phyloP scores from a whole-genome alignment of 2,113 vertebrate genomes.

The Coptodon rendalli region DNA sequence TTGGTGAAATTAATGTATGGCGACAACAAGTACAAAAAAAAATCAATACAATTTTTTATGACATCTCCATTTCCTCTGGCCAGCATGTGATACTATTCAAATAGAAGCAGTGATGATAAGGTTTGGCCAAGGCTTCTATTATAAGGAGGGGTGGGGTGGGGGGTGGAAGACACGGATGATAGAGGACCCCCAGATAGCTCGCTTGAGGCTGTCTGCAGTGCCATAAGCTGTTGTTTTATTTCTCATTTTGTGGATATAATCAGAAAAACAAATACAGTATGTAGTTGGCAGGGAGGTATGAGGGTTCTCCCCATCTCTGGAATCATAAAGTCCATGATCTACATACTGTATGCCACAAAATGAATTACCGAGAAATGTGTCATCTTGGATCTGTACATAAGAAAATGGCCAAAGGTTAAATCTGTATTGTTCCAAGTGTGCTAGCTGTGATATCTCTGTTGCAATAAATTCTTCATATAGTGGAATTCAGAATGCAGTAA shows the following conservation, averaged over 20 bases:
- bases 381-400: not conserved
- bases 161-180: constrained; percentile 22
- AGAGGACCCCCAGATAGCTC: constrained; percentile 45
- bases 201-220: constrained; percentile 42
- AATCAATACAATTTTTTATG: constrained; percentile 49
- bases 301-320: constrained; percentile 22
- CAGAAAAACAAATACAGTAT: constrained; percentile 48
- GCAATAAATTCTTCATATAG: not conserved
- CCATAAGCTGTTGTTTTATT: constrained; percentile 64
- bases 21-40: constrained; percentile 36
- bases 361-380: constrained; percentile 14
- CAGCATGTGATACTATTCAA: constrained; percentile 46
- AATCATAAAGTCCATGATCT: constrained; percentile 5
- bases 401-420: constrained; percentile 15
- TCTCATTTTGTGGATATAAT: constrained; percentile 53
- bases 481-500: not conserved
- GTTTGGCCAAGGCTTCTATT: constrained; percentile 36
- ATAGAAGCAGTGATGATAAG: constrained; percentile 46
- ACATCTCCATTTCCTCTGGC: constrained; percentile 35
- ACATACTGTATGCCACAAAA: not conserved
- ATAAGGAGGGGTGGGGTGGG: constrained; percentile 1
- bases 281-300: constrained; percentile 31
- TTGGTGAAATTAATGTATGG: constrained; percentile 58
- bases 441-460: not conserved
- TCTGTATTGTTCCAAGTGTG: not conserved